These are phyloP conservation scores for Platalea minor DNA, from an alignment of 2,797 vertebrate species.

Conservation along the genomic window DNA sequence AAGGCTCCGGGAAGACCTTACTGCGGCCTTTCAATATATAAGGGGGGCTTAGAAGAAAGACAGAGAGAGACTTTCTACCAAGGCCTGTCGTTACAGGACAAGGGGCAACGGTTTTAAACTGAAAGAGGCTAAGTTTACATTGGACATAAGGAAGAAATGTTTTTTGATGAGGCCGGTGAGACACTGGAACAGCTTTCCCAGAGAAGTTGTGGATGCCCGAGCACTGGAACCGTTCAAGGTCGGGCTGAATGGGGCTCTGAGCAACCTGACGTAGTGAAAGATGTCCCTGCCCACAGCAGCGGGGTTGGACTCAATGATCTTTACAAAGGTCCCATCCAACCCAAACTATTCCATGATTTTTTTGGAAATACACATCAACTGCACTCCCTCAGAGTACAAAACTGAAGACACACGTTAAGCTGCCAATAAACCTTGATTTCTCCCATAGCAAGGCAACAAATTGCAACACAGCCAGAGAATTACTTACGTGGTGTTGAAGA, in stretches of 20 bases:
- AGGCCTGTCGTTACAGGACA: not conserved
- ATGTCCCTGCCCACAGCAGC: no score
- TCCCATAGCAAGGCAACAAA: no score
- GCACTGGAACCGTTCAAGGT: not conserved
- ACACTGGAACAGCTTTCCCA: not conserved
- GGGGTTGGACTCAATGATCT: not conserved
- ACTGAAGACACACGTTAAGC: no score
- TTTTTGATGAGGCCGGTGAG: not conserved
- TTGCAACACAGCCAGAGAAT: no score
- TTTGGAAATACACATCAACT: no score
- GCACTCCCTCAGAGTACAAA: no score
- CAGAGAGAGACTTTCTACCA: not conserved
- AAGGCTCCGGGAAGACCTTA: not conserved
- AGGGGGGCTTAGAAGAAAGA: not conserved
- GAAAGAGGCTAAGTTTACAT: not conserved
- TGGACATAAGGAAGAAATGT: not conserved
- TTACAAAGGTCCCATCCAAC: no score
- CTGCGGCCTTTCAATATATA: not conserved
- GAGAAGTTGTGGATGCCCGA: not conserved
- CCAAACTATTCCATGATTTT: no score
- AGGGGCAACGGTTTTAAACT: not conserved
- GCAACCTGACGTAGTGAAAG: not conserved
- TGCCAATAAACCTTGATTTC: no score
- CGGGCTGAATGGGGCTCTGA: not conserved
- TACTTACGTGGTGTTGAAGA: no score